Base-by-base conservation (phyloP, 2,888 invertebrate species). In the Drosophila anomalipes region DNA sequence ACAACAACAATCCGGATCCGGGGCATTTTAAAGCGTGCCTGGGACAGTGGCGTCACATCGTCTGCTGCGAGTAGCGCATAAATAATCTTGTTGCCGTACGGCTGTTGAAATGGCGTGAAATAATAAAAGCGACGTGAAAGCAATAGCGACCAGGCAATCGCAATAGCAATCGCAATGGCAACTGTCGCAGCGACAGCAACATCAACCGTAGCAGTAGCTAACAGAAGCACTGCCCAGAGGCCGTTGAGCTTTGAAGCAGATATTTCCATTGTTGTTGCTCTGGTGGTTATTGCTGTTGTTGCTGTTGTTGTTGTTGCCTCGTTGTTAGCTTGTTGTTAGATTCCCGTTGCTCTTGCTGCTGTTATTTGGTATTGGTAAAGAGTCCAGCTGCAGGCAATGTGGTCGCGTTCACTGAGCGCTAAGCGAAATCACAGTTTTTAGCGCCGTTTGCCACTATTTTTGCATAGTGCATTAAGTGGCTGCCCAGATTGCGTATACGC, bases 71-170 rank as follows among this genome's bases (percentile, higher is more conserved):
- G 74, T 73, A 87, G 78, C 85, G 86, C 85, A 89, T 89, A 89
- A 89, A 89, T 87, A 89, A 89, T 89, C 90, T 87, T 83, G 83
- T 84, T 89, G 90, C 89, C 78, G 90, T 83, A 89, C 87, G 86
- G 90, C 87, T 86, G 89, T 87, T 90, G 90, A 89, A 89, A 89
- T 89, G 88, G 86, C 81, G 86, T 88, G 89, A 86, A 87, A 88
- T 87, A 88, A 89, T 89, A 89, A 89, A 86, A 89, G 87, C 81
- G 79, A 82, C 82, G 83, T 83, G 88, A 82, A 88, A 86, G 88
- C 86, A 87, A 87, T 86, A 81, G 85, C 76, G 77, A 66, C 79
- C 74, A 74, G 68, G 70, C 78, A 78, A 78, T 70, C 72, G 76
- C 72, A 79, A 76, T 70, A 37, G 56, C 37, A 41, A 33, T 9